A percentile compares a stretch with the other conserved stretches of the same genome.
Evolutionary conservation across 2,888 invertebrate genomes (phyloP).

Genomic region (Glyphotaelius pellucidus): DNA sequence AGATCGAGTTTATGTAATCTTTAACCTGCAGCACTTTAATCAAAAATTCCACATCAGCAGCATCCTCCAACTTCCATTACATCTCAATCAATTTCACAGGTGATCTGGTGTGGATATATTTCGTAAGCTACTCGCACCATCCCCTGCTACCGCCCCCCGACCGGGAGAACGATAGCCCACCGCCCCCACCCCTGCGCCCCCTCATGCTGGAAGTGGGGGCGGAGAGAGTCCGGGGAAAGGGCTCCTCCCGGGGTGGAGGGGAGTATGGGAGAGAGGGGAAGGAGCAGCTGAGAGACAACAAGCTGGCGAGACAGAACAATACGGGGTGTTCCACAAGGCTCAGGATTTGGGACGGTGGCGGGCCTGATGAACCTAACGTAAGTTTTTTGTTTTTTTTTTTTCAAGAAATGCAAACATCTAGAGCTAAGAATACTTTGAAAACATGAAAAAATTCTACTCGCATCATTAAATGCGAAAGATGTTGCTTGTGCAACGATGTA

Average conservation of each 20-base stretch:
- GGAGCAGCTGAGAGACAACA: conserved; percentile 60
- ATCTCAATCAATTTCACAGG: conserved; percentile 70
- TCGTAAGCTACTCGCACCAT: conserved; percentile 89
- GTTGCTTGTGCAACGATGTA: too few relatives aligned
- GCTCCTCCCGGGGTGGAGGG: conserved; percentile 69
- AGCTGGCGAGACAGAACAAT: conserved; percentile 65
- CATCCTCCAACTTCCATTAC: neutral
- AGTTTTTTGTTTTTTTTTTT: neutral
- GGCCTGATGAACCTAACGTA: conserved; percentile 72
- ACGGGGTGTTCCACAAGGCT: conserved; percentile 82
- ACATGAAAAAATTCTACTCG: too few relatives aligned
- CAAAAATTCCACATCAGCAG: neutral
- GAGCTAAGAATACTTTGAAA: too few relatives aligned
- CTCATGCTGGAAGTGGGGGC: neutral
- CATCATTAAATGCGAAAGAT: too few relatives aligned
- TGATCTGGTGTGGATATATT: conserved; percentile 92
- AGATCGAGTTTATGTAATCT: neutral
- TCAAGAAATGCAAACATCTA: neutral
- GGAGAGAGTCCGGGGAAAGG: conserved; percentile 23
- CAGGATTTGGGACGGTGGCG: conserved; percentile 86
- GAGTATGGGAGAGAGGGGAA: conserved; percentile 66
- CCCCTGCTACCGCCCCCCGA: conserved; percentile 82
- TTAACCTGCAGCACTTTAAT: neutral
- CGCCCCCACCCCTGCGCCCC: conserved; percentile 61
- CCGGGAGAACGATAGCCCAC: conserved; percentile 71